These are phyloP conservation scores for Trachelus iudaicus DNA, from an alignment of 2,888 invertebrate species.

Conservation along the genomic window DNA sequence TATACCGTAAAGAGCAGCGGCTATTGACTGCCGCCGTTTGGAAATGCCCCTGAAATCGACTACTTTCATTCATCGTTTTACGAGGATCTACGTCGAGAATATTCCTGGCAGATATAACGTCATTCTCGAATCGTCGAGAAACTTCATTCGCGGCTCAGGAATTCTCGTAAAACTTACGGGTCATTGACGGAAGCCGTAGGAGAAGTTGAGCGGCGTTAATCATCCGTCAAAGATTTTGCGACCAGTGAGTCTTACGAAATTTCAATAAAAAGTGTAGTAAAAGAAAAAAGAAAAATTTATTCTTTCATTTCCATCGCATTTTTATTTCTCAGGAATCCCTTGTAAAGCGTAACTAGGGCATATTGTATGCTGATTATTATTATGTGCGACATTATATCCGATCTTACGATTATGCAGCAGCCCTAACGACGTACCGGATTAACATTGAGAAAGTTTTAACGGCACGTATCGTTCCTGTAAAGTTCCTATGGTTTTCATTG, in stretches of 20 bases:
- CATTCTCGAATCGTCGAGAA: neutral
- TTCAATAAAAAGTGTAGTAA: neutral
- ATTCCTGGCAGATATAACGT: neutral
- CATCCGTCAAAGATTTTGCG: neutral
- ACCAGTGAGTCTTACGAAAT: neutral
- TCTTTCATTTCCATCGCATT: neutral
- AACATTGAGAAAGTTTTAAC: constrained; percentile 3
- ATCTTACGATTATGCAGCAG: neutral
- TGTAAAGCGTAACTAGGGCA: neutral
- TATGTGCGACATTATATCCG: neutral
- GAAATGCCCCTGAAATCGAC: neutral
- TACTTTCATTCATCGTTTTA: neutral
- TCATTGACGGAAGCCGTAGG: neutral
- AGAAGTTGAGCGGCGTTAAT: neutral
- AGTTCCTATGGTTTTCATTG: neutral
- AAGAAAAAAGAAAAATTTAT: neutral
- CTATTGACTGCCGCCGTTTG: neutral
- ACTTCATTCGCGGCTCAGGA: neutral
- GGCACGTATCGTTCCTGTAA: neutral
- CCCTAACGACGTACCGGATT: constrained; percentile 1
- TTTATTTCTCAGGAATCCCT: neutral
- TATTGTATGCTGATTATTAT: neutral
- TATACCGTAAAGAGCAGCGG: neutral
- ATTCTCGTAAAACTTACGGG: neutral
- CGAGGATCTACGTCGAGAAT: neutral